phyloP scores from a whole-genome alignment of 2,113 vertebrate genomes.

The Aix galericulata region DNA sequence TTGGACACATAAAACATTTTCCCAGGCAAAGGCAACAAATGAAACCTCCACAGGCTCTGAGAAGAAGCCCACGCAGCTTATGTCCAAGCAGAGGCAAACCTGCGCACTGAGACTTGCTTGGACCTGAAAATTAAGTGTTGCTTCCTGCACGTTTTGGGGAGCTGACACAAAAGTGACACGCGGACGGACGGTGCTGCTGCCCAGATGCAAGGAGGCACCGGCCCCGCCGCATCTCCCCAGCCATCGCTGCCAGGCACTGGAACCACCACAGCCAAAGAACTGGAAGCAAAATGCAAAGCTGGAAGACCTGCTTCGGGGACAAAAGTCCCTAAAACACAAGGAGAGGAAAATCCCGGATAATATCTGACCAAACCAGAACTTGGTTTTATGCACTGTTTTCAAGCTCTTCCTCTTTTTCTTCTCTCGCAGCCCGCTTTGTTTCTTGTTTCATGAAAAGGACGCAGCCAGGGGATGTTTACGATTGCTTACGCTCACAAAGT shows the following conservation, averaged over 20 bases:
- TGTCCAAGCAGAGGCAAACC: neutral
- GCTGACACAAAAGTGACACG: accelerated
- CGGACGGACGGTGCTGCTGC: accelerated
- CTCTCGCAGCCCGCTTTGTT: neutral
- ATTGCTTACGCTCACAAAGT: neutral
- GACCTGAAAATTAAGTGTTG: neutral
- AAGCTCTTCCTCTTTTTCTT: slow-evolving; percentile 24
- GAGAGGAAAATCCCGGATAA: slow-evolving; percentile 19
- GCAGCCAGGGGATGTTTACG: neutral
- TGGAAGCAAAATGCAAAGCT: neutral
- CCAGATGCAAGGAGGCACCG: too few relatives aligned
- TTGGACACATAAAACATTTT: neutral
- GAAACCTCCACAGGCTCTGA: neutral
- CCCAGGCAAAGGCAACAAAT: neutral
- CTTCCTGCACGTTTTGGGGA: neutral
- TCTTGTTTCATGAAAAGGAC: neutral
- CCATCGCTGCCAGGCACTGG: too few relatives aligned
- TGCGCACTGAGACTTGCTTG: accelerated
- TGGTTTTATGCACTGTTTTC: neutral
- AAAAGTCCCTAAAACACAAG: neutral
- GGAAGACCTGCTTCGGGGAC: neutral
- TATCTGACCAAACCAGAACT: neutral
- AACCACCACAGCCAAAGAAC: neutral
- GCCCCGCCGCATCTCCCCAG: neutral
- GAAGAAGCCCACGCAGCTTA: accelerated